Base-by-base conservation (phyloP, 2,888 invertebrate species). In the Tiphia femorata region DNA sequence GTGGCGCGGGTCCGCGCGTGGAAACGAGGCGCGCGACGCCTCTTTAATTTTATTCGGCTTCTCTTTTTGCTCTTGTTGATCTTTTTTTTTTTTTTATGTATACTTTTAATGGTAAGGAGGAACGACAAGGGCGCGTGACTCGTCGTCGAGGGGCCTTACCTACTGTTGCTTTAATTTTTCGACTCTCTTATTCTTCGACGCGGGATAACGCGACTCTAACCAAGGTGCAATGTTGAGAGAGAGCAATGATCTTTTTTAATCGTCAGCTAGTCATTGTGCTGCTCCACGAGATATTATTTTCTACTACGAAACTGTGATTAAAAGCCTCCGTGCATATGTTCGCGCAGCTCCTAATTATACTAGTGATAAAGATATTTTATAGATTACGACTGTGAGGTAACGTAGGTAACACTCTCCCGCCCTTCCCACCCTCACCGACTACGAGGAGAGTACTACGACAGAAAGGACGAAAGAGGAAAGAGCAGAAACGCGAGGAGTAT, bases 251-350 rank as follows among this genome's bases (percentile, higher is more conserved):
- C 78, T 80, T 80, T 69, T 74, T 74, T n/a, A n/a, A n/a, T n/a
- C n/a, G 78, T 77, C 72, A 77, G 81, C 81, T 81, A 81, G 81
- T 79, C 81, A 81, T 75, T 79, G 76, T 73, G 76, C 80, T 79
- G 80, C 78, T 80, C 76, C 76, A 74, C 67, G 73, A 77, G 73
- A 79, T 76, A 79, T 74, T 78, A 75, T 73, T 78, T 76, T 77
- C 74, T 77, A 81, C 78, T 79, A 80, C 76, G 72, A 78, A 74
- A 76, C 80, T 81, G 81, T 81, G 81, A 81, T 81, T 76, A 71
- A 64, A 69, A 81, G 78, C 79, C 80, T 80, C 78, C 72, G 73
- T 73, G 80, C 78, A 80, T 78, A 81, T 77, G 76, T 70, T 66
- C 75, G 75, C 78, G 79, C 78, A 77, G 75, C 72, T 77, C 73